phyloP scores from a whole-genome alignment of 2,797 vertebrate species.

The Poecile montanus region DNA sequence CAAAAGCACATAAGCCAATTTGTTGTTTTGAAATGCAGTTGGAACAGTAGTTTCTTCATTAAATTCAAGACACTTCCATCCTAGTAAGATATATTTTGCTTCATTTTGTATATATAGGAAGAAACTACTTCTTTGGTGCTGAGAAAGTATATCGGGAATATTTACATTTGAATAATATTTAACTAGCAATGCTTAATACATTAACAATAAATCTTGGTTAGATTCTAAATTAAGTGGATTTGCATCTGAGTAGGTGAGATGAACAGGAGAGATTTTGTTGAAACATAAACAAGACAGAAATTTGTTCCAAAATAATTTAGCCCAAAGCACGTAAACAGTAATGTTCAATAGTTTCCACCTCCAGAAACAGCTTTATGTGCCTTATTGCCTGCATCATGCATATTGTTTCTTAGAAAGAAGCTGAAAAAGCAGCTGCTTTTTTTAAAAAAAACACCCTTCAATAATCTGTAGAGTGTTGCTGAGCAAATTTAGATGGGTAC shows the following conservation, averaged over 20 bases:
- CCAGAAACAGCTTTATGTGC: conserved; percentile 15
- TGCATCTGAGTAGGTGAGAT: conserved; percentile 67
- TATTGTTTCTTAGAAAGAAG: background rate
- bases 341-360: conserved; percentile 38
- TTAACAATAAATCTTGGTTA: conserved; percentile 67
- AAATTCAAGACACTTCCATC: background rate
- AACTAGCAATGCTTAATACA: conserved; percentile 58
- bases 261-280: conserved; percentile 60
- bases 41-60: background rate
- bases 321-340: conserved; percentile 22
- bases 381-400: background rate
- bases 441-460: background rate
- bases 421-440: background rate
- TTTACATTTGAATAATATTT: conserved; percentile 69
- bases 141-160: conserved; percentile 17
- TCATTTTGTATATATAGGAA: background rate
- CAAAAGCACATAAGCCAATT: background rate
- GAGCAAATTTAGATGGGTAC: background rate
- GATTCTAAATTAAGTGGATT: conserved; percentile 65
- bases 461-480: background rate
- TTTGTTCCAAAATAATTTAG: conserved; percentile 50
- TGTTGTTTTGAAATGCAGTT: background rate
- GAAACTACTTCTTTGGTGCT: conserved; percentile 22
- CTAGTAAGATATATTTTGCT: background rate
- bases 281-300: conserved; percentile 59